Percentiles rank a stretch among this genome's conserved stretches.
Evolutionary conservation across 37 sponge, comb jelly and placozoan genomes (phyloP).

Genomic region (Agelas oroides): DNA sequence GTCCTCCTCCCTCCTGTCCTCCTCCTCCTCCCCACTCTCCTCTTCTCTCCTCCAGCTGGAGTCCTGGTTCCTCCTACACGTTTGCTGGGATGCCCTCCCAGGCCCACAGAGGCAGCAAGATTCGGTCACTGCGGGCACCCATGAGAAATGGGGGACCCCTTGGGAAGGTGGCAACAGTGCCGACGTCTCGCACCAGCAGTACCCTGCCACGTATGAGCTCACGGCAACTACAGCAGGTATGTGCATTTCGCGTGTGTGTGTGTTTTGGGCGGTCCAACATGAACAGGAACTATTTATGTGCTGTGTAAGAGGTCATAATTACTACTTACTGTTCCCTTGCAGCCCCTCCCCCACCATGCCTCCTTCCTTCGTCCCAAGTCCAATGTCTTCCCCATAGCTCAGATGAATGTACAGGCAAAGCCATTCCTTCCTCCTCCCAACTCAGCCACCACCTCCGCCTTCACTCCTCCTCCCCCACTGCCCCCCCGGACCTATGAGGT

Average conservation of each 20-base stretch:
- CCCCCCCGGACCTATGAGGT: slow-evolving; percentile 8
- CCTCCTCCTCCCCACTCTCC: too few relatives aligned
- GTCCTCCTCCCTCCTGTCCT: background rate
- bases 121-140: slow-evolving; percentile 18
- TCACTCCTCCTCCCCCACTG: slow-evolving; percentile 19
- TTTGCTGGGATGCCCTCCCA: background rate
- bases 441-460: background rate
- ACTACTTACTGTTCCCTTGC: background rate
- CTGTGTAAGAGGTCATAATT: too few relatives aligned
- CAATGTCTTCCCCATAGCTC: background rate
- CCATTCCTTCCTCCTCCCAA: slow-evolving; percentile 8
- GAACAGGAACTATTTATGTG: too few relatives aligned
- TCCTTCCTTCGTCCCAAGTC: slow-evolving; percentile 22
- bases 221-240: slow-evolving; percentile 46
- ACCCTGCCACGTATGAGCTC: slow-evolving; percentile 62
- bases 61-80: background rate
- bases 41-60: slow-evolving; percentile 14
- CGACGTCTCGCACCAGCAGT: slow-evolving; percentile 34
- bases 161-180: slow-evolving; percentile 36
- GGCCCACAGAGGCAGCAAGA: slow-evolving; percentile 7
- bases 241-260: too few relatives aligned
- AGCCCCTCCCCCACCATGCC: slow-evolving; percentile 40
- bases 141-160: slow-evolving; percentile 15
- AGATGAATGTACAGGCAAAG: slow-evolving; percentile 4
- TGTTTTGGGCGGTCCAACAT: too few relatives aligned